These are phyloP conservation scores for Helicoverpa armigera DNA, from an alignment of 1,140 invertebrate species.

Conservation along the genomic window DNA sequence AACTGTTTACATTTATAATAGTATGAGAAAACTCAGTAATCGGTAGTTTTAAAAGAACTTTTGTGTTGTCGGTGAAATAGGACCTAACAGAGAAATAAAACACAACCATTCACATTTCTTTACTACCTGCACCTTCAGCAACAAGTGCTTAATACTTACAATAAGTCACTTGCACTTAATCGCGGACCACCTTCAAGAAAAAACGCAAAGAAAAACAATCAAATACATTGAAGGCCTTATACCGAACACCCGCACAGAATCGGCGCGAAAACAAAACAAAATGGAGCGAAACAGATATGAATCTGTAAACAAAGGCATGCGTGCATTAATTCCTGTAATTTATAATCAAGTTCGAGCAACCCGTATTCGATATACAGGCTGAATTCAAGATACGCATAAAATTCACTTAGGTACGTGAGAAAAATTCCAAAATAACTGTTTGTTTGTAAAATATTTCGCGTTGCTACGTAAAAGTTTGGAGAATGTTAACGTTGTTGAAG, in stretches of 20 bases:
- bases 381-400: constrained; percentile 16
- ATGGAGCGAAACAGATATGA: constrained; percentile 30
- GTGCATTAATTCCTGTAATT: constrained; percentile 65
- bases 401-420: constrained; percentile 44
- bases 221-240: constrained; percentile 16
- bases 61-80: no score
- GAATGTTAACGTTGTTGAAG: constrained; percentile 18
- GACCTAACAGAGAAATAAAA: not conserved
- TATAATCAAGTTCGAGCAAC: constrained; percentile 63
- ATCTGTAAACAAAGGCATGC: constrained; percentile 55
- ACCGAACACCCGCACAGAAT: not conserved
- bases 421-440: constrained; percentile 35
- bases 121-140: not conserved
- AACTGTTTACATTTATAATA: no score
- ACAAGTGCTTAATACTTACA: not conserved
- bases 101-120: not conserved
- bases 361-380: constrained; percentile 29
- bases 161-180: constrained; percentile 12
- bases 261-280: constrained; percentile 26
- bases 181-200: not conserved
- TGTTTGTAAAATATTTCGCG: constrained; percentile 24
- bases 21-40: no score
- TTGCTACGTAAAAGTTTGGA: not conserved
- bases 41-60: not conserved
- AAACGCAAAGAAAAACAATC: not conserved